phyloP scores from a whole-genome alignment of 2,888 invertebrate species.

The Phasia obesa region DNA sequence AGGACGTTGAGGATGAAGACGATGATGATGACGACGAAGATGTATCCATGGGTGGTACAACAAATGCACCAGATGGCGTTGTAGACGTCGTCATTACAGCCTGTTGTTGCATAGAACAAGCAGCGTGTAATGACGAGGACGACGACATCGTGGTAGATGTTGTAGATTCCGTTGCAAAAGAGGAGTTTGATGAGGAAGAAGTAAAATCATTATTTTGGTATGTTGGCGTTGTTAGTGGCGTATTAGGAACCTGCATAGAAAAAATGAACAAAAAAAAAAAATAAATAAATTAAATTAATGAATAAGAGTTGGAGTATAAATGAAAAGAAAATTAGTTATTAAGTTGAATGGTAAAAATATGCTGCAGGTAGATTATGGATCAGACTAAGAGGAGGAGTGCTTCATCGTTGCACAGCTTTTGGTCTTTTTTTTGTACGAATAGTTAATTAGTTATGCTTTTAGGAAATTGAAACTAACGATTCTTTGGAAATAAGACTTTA shows the following conservation, averaged over 20 bases:
- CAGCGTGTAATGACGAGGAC: slow-evolving; percentile 56
- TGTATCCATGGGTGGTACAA: slow-evolving; percentile 60
- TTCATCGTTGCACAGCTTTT: not conserved
- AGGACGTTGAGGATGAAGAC: slow-evolving; percentile 20
- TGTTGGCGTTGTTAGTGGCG: slow-evolving; percentile 79
- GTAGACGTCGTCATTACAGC: slow-evolving; percentile 53
- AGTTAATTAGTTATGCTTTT: no score
- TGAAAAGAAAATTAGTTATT: slow-evolving; percentile 67
- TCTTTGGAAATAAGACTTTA: not conserved
- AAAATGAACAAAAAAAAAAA: slow-evolving; percentile 49
- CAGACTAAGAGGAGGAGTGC: not conserved
- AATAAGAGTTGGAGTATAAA: slow-evolving; percentile 49
- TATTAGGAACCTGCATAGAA: slow-evolving; percentile 81
- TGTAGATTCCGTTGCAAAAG: slow-evolving; percentile 39
- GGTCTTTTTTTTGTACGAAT: not conserved
- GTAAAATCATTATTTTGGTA: slow-evolving; percentile 76
- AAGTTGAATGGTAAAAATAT: slow-evolving; percentile 8
- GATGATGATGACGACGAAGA: slow-evolving; percentile 48
- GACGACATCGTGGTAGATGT: slow-evolving; percentile 60
- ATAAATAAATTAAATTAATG: slow-evolving; percentile 51
- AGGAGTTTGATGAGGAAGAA: slow-evolving; percentile 68
- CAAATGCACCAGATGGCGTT: slow-evolving; percentile 64
- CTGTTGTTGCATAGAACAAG: slow-evolving; percentile 59
- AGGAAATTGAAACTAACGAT: not conserved
- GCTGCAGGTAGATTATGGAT: slow-evolving; percentile 1